Conservation (phyloP, 2,888 invertebrate genomes). For the Physocephala rufipes region DNA sequence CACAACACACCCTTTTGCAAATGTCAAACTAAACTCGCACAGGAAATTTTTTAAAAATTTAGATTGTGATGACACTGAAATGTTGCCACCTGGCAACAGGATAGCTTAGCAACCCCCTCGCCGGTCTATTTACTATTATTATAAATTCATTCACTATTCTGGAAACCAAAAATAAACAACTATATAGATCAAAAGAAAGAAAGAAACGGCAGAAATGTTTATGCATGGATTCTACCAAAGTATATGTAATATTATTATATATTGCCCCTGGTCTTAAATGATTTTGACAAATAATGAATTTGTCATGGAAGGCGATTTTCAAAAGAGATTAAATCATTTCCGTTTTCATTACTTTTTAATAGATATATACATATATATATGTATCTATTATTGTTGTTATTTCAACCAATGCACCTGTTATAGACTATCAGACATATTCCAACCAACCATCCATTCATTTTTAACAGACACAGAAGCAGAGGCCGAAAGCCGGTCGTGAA, state of each 20-base stretch:
- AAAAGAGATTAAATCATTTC: constrained; percentile 15
- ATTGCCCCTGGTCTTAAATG: not conserved
- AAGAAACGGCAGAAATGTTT: not conserved
- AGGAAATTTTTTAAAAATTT: too few species aligned
- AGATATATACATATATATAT: not conserved
- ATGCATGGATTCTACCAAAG: not conserved
- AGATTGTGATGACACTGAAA: too few species aligned
- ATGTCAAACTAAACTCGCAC: too few species aligned
- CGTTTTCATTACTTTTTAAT: not conserved
- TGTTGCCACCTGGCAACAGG: too few species aligned
- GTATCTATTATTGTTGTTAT: not conserved
- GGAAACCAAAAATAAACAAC: not conserved
- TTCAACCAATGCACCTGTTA: not conserved
- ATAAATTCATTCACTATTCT: too few species aligned
- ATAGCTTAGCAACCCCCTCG: too few species aligned
- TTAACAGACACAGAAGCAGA: too few species aligned
- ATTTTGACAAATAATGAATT: not conserved
- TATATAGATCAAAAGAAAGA: not conserved
- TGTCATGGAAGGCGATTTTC: not conserved
- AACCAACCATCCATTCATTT: not conserved
- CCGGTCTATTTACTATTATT: too few species aligned
- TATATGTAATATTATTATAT: not conserved
- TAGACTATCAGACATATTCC: not conserved
- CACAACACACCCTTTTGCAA: too few species aligned
- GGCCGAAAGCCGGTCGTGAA: not conserved